These are phyloP conservation scores for Pocillopora meandrina DNA, from an alignment of 92 coral and sea anemone genomes.

Conservation along the genomic window DNA sequence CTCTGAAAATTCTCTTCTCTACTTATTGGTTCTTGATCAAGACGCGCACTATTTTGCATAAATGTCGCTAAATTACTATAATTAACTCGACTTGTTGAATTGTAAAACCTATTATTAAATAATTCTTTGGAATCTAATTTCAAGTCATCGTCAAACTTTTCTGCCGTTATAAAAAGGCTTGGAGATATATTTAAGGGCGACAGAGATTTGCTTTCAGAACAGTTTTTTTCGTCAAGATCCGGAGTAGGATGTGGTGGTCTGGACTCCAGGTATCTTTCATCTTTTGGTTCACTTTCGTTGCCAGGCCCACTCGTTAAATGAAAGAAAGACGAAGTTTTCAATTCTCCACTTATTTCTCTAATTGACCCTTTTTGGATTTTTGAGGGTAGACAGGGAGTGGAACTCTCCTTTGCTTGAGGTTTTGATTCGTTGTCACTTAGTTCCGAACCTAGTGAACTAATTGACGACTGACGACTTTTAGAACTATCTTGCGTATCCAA, in stretches of 20 bases:
- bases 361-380: not conserved
- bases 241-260: not conserved
- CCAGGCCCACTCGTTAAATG: slow-evolving; percentile 20
- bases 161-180: not conserved
- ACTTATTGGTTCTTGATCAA: not conserved
- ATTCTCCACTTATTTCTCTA: not conserved
- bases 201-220: not conserved
- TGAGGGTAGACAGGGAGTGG: not conserved
- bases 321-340: not conserved
- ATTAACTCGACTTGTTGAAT: slow-evolving; percentile 6
- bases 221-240: slow-evolving; percentile 1
- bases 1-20: not conserved
- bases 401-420: not conserved
- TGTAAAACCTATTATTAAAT: not conserved
- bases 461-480: not conserved
- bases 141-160: not conserved
- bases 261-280: not conserved
- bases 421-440: not conserved
- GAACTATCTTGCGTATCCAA: not conserved
- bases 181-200: not conserved
- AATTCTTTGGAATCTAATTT: not conserved
- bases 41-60: not conserved
- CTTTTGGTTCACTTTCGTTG: not conserved
- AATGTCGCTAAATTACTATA: not conserved
- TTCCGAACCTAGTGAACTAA: not conserved